These are phyloP conservation scores for Petromus typicus DNA, from an alignment of 2,113 vertebrate species.

Conservation along the genomic window DNA sequence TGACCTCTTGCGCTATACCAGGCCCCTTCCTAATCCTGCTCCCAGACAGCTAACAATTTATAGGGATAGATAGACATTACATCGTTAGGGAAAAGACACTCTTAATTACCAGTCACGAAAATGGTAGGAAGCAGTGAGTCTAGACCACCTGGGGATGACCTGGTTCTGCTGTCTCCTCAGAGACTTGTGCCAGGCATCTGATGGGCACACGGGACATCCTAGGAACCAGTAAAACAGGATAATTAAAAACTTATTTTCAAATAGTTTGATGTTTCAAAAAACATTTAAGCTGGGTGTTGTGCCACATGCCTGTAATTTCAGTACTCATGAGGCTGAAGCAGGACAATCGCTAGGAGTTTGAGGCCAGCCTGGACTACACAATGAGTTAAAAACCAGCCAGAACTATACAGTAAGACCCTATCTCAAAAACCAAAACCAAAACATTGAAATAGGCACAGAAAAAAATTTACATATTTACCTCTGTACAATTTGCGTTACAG, in stretches of 20 bases:
- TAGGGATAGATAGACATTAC: background rate
- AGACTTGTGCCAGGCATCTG: background rate
- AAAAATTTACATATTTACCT: constrained; percentile 20
- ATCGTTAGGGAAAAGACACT: background rate
- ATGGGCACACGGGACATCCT: background rate
- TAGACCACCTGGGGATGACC: background rate
- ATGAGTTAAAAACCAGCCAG: background rate
- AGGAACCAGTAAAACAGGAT: background rate
- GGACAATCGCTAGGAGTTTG: background rate
- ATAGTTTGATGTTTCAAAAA: background rate
- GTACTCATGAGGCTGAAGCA: background rate
- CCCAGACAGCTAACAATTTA: background rate
- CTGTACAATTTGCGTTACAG: background rate
- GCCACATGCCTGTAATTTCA: background rate
- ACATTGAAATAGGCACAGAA: background rate
- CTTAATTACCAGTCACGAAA: constrained; percentile 6
- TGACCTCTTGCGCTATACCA: background rate
- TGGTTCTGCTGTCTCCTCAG: background rate
- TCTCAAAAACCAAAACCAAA: background rate
- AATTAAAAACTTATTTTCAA: background rate
- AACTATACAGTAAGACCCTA: background rate
- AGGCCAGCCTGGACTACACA: background rate
- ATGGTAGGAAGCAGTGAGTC: background rate
- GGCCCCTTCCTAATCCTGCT: background rate
- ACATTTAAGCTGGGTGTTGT: background rate